A percentile compares a stretch with the other conserved stretches of the same genome.
Evolutionary conservation across 2,113 vertebrate genomes (phyloP).

Genomic region (Oncorhynchus kisutch): DNA sequence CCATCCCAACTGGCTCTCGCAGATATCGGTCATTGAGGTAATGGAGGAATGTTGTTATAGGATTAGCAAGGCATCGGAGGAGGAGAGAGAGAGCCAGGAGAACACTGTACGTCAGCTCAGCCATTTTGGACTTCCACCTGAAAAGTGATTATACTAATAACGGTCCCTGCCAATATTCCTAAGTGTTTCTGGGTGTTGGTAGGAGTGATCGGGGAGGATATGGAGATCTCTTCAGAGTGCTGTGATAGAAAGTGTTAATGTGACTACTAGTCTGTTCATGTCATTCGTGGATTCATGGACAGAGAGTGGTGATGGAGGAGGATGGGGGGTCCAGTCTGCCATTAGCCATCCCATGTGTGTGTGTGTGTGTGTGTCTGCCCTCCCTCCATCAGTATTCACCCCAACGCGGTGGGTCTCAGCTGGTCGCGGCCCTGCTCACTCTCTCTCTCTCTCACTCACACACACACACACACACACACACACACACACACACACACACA

Average conservation of each 20-base stretch:
- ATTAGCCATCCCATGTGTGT: constrained; percentile 19
- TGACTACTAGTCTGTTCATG: constrained; percentile 71
- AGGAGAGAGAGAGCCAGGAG: constrained; percentile 54
- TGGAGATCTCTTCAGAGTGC: constrained; percentile 57
- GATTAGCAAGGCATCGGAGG: constrained; percentile 85
- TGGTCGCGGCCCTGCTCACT: constrained; percentile 47
- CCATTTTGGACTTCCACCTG: constrained; percentile 53
- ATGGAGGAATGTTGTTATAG: constrained; percentile 86
- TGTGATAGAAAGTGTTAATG: constrained; percentile 62
- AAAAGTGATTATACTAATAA: constrained; percentile 74
- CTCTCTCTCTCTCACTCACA: background rate
- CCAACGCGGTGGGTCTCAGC: constrained; percentile 42
- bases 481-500: no score
- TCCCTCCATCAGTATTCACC: constrained; percentile 28
- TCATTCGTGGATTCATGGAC: constrained; percentile 70
- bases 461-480: constrained; percentile 25
- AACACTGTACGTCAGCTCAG: constrained; percentile 32
- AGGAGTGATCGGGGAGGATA: constrained; percentile 57
- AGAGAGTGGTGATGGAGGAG: constrained; percentile 19
- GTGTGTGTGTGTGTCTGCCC: background rate
- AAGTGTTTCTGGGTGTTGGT: constrained; percentile 75
- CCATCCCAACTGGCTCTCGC: constrained; percentile 78
- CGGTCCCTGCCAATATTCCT: constrained; percentile 71
- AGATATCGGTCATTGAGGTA: constrained; percentile 92
- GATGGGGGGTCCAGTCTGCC: background rate